Conservation (phyloP, 2,888 invertebrate genomes). For the Tridacna gigas region DNA sequence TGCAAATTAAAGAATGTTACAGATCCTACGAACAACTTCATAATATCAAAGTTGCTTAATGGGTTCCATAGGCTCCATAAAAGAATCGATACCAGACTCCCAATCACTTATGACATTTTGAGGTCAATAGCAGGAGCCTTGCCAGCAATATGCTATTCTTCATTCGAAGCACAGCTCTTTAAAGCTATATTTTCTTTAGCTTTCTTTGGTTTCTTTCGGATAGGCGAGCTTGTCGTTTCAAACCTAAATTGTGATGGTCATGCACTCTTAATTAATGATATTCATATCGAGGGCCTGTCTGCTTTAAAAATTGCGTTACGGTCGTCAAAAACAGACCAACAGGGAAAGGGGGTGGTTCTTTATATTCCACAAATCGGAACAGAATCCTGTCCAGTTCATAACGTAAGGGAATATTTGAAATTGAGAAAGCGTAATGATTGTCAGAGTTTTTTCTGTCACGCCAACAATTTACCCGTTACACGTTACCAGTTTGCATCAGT, state of each 20-base stretch:
- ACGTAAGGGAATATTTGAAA: neutral
- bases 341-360: neutral
- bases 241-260: neutral
- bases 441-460: neutral
- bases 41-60: neutral
- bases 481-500: neutral
- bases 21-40: neutral
- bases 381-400: neutral
- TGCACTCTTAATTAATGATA: neutral
- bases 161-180: neutral
- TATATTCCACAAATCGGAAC: neutral
- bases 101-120: neutral
- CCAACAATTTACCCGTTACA: neutral
- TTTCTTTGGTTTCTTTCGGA: neutral
- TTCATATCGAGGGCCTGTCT: neutral
- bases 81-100: neutral
- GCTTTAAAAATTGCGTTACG: neutral
- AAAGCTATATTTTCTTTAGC: neutral
- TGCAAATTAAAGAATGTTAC: neutral
- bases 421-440: neutral
- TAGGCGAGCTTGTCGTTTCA: neutral
- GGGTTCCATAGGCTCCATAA: neutral
- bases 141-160: neutral
- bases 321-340: neutral
- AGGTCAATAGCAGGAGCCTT: neutral